A percentile compares a stretch with the other conserved stretches of the same genome.
These are phyloP conservation scores for Rugalucina vietnamica DNA, from an alignment of 2,888 invertebrate species.

Conservation along the genomic window DNA sequence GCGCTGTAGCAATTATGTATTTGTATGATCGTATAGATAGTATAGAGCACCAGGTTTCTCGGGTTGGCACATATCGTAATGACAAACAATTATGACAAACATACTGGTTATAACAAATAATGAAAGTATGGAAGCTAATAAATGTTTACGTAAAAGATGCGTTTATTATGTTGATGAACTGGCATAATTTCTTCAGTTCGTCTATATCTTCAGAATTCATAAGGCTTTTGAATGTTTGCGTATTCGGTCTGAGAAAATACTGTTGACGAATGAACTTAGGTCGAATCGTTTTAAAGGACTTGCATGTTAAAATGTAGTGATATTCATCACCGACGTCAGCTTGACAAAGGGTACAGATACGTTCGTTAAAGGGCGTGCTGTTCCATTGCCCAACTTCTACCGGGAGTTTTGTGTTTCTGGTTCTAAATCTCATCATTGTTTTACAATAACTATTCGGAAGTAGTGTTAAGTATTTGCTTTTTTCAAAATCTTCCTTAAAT, in stretches of 20 bases:
- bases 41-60: too few relatives aligned
- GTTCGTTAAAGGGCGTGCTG: neutral
- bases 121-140: too few relatives aligned
- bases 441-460: neutral
- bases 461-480: neutral
- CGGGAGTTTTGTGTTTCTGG: constrained; percentile 5
- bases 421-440: constrained; percentile 14
- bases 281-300: neutral
- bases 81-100: too few relatives aligned
- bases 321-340: constrained; percentile 1
- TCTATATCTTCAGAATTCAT: neutral
- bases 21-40: too few relatives aligned
- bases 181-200: neutral
- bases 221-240: neutral
- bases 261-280: neutral
- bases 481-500: neutral
- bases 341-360: neutral
- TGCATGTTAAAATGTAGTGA: constrained; percentile 11
- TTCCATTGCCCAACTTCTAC: constrained; percentile 13
- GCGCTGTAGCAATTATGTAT: too few relatives aligned
- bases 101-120: too few relatives aligned
- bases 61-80: too few relatives aligned
- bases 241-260: neutral
- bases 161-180: neutral
- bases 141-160: too few relatives aligned